Base-by-base conservation (phyloP, 2,888 invertebrate species). In the Baccha elongata region DNA sequence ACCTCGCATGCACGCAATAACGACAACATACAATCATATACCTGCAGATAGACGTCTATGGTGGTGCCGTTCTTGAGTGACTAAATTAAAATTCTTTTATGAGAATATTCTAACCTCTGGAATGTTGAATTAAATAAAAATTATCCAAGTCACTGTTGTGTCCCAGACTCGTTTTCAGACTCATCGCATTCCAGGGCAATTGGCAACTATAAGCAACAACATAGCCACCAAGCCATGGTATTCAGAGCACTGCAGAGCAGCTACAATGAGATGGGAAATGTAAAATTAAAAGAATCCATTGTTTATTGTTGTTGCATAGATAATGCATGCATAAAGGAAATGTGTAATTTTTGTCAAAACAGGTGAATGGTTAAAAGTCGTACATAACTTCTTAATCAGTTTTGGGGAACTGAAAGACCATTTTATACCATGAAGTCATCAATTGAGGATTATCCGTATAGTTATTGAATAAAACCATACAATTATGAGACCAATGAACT, bases 91-190 rank as follows among this genome's bases (percentile, higher is more conserved):
- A 78, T 78, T 78, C 78, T 32, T 64, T 50, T 76, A 68, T 83
- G 83, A 48, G 83, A 83, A 83, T 78, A 78, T 83, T 83, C 78
- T 78, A 78, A 78, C 72, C 72, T 72, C 72, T 73, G 83, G 83
- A 83, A 83, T 83, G 83, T 78, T 73, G 68, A 83, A 72, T 83
- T 83, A 78, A 83, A 83, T 78, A 72, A 83, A 83, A 83, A 83
- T 78, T 78, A 42, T 35, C 72, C 35, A 83, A 78, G 78, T 68
- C 83, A 68, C 35, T 78, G 72, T n/a, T n/a, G 44, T 68, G 78
- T 78, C 71, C 53, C 78, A 72, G 81, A 78, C 71, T 83, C 67
- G 81, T 78, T 83, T 78, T 78, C 72, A 73, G 78, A 78, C 68
- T 68, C 83, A 83, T 83, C 78, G 78, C 83, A 83, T 83, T 83